These are phyloP conservation scores for Phalacrocorax aristotelis DNA, from an alignment of 2,113 vertebrate species.

Conservation along the genomic window DNA sequence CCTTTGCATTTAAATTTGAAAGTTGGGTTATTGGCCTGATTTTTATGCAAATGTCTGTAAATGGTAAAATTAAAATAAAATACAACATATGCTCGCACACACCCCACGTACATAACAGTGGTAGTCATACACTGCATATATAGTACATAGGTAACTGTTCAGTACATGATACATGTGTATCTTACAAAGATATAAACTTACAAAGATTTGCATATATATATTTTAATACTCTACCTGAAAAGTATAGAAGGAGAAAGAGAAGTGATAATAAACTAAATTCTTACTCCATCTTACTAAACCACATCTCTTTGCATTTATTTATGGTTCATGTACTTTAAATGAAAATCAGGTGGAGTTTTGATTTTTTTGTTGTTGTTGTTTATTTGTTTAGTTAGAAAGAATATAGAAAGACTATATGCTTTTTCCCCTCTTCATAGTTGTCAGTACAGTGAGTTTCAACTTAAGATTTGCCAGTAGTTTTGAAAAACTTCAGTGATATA, in stretches of 20 bases:
- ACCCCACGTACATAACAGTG: not conserved
- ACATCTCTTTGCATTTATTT: not conserved
- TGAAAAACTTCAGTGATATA: not conserved
- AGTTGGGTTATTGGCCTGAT: not conserved
- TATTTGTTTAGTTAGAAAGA: not conserved
- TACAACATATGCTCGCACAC: accelerated
- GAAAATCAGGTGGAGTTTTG: not conserved
- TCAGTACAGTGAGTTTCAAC: not conserved
- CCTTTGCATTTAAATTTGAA: conserved; percentile 15
- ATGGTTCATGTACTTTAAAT: not conserved
- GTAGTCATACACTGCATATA: not conserved
- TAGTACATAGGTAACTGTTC: not conserved
- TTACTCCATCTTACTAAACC: not conserved
- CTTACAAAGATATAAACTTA: not conserved
- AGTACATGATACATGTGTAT: not conserved
- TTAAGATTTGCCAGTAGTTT: not conserved
- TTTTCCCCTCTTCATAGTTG: not conserved
- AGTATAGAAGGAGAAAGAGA: not conserved
- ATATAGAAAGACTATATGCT: not conserved
- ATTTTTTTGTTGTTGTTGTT: not conserved
- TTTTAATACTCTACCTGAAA: not conserved
- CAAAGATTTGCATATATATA: not conserved
- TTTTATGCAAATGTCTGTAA: not conserved
- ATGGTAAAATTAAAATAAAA: not conserved
- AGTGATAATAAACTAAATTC: not conserved